These are phyloP conservation scores for Thereva nobilitata DNA, from an alignment of 2,888 invertebrate species.

Conservation along the genomic window DNA sequence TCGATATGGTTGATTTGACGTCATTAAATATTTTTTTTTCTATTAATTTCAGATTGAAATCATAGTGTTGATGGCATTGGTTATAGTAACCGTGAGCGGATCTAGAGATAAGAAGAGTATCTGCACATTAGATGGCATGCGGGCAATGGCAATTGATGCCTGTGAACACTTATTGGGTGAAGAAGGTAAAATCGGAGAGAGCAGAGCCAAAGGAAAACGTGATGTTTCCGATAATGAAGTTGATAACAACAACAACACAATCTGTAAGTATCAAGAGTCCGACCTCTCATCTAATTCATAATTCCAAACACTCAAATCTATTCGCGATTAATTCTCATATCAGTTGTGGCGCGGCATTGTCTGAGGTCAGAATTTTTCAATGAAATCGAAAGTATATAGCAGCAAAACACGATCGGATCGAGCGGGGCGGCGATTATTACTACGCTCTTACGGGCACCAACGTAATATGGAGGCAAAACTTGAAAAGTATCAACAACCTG, in stretches of 20 bases:
- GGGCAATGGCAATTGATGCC: conserved; percentile 31
- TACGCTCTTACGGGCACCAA: no score
- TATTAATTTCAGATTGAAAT: conserved; percentile 20
- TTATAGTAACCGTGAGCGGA: conserved; percentile 1
- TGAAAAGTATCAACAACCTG: no score
- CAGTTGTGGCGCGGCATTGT: not conserved
- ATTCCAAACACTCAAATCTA: no score
- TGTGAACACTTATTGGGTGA: conserved; percentile 27
- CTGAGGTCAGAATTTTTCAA: conserved; percentile 7
- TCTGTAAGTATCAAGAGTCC: conserved; percentile 9
- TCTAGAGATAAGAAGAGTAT: conserved; percentile 4
- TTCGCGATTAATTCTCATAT: no score
- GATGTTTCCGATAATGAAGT: conserved; percentile 24
- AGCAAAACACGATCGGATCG: not conserved
- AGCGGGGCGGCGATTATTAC: no score
- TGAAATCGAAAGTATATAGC: conserved; percentile 8
- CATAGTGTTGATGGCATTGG: conserved; percentile 2
- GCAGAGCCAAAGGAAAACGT: conserved; percentile 28
- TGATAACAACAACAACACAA: not conserved
- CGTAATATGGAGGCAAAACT: no score
- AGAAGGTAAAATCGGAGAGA: conserved; percentile 8
- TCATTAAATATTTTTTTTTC: not conserved
- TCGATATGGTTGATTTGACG: not conserved
- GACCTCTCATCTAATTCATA: no score
- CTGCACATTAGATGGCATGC: conserved; percentile 35